Conservation (phyloP, 1,140 invertebrate genomes). For the Penaeus vannamei region DNA sequence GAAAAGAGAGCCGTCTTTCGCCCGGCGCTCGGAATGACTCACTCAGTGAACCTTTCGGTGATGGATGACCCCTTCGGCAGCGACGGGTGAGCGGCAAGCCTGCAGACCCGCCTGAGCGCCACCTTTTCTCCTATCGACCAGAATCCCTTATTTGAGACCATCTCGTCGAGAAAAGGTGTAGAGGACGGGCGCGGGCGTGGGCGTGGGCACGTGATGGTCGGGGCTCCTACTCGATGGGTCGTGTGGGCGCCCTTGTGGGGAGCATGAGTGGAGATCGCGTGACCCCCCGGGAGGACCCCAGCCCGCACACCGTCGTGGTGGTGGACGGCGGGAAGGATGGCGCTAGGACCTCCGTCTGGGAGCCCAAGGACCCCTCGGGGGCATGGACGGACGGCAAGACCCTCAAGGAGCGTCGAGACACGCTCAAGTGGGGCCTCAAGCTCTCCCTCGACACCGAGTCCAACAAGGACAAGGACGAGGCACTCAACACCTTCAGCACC, state of each 20-base stretch:
- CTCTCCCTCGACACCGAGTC: constrained; percentile 67
- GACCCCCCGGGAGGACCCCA: constrained; percentile 67
- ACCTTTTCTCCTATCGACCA: neutral
- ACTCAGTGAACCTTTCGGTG: neutral
- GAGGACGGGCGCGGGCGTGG: neutral
- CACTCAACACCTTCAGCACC: constrained; percentile 66
- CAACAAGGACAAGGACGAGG: constrained; percentile 64
- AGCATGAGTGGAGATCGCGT: constrained; percentile 68
- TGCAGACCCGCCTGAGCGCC: constrained; percentile 5
- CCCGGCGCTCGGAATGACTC: neutral
- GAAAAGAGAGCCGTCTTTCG: too few relatives aligned
- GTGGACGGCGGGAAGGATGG: constrained; percentile 67
- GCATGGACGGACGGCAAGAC: constrained; percentile 67
- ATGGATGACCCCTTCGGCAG: neutral
- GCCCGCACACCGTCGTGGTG: constrained; percentile 65
- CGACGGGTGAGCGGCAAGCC: constrained; percentile 10
- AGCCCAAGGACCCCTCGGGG: constrained; percentile 64
- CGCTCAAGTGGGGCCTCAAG: constrained; percentile 67
- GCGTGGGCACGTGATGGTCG: constrained; percentile 45
- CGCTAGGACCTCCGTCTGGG: constrained; percentile 67
- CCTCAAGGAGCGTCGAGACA: constrained; percentile 66
- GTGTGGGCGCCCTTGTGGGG: constrained; percentile 67
- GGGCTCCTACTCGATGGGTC: constrained; percentile 67
- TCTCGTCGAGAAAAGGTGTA: neutral
- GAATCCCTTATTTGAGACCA: neutral